phyloP scores from a whole-genome alignment of 2,797 vertebrate genomes.

The Ibycter americanus region DNA sequence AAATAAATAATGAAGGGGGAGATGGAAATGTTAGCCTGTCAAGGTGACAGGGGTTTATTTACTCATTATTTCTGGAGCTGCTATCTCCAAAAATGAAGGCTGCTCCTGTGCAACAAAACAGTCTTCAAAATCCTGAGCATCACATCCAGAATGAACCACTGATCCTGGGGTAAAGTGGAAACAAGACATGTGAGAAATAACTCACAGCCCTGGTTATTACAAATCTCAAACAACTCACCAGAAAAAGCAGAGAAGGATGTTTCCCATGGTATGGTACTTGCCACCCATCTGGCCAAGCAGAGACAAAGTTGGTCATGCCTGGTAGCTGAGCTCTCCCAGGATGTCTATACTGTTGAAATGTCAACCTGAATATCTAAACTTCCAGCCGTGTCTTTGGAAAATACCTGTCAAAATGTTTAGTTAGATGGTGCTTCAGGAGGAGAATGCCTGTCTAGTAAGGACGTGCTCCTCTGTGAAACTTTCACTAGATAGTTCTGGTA shows the following conservation, averaged over 20 bases:
- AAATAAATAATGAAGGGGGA: constrained; percentile 35
- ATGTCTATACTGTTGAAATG: neutral
- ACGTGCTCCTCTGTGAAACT: neutral
- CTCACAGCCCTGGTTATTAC: neutral
- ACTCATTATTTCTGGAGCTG: neutral
- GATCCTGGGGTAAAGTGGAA: neutral
- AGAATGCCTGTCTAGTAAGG: neutral
- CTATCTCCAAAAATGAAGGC: neutral
- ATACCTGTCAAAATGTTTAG: neutral
- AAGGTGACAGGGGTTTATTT: constrained; percentile 19
- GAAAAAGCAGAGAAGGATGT: neutral
- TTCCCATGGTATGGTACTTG: neutral
- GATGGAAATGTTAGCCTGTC: neutral
- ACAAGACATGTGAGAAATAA: neutral
- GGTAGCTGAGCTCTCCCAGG: neutral
- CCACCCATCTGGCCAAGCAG: neutral
- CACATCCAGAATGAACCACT: neutral
- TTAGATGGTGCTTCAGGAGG: neutral
- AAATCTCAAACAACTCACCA: neutral
- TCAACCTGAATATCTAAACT: neutral
- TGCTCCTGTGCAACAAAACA: neutral
- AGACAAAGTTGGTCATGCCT: neutral
- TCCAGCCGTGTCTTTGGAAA: neutral
- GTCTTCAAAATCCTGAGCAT: neutral
- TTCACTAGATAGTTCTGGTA: neutral